Percentiles rank a stretch among this genome's conserved stretches.
Evolutionary conservation across 2,113 vertebrate species (phyloP).

Genomic region (Cercocebus atys): DNA sequence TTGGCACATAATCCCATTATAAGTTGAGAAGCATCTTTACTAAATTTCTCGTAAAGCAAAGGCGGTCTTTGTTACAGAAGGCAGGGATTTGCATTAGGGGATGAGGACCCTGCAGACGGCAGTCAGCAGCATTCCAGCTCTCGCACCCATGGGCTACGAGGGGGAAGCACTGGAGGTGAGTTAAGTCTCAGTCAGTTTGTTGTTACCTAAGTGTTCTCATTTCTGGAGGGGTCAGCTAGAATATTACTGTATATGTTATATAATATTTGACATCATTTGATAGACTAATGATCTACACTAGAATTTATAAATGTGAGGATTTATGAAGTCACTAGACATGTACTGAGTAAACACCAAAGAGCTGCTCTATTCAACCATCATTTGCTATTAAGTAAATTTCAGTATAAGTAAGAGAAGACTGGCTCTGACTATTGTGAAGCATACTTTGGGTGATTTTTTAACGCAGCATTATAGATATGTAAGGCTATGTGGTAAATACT

Average conservation of each 20-base stretch:
- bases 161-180: neutral
- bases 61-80: fast-evolving
- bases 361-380: neutral
- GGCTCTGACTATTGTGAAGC: neutral
- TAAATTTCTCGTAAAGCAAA: neutral
- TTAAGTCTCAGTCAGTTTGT: neutral
- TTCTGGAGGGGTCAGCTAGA: neutral
- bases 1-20: neutral
- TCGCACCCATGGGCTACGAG: neutral
- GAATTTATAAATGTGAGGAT: neutral
- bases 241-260: neutral
- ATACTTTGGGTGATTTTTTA: neutral
- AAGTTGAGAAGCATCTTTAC: neutral
- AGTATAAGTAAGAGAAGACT: neutral
- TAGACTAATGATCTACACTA: neutral
- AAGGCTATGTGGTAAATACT: neutral
- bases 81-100: neutral
- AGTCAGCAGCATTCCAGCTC: neutral
- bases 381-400: neutral
- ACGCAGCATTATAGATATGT: neutral
- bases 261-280: neutral
- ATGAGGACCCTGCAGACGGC: neutral
- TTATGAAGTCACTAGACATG: neutral
- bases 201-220: neutral
- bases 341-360: neutral